Base-by-base conservation (phyloP, 2,888 invertebrate genomes). In the Synergus laeviventris region DNA sequence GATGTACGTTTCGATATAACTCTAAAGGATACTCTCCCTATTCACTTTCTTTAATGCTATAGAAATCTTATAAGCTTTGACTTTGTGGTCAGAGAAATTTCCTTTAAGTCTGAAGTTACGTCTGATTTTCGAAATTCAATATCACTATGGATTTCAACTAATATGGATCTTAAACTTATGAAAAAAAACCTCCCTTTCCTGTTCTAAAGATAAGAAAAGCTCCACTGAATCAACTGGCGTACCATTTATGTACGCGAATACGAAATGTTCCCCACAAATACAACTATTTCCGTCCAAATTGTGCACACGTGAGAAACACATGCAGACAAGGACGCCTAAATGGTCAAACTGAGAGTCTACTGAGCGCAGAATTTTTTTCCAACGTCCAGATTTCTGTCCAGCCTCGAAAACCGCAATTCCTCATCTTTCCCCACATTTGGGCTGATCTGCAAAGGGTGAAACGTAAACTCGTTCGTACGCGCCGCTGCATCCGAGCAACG, bases 161-260 rank as follows among this genome's bases (percentile, higher is more conserved):
- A 14, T n/a, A 45, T 18, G 9, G 18, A 21, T 56, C 21, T 56
- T 56, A 18, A 3, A 56, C 56, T 21, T 0, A 21, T 21, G 1
- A 11, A 21, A 0, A 0, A 21, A 56, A 21, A 31, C 4, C 31
- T 31, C 31, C 11, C 2, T 56, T 21, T 12, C 4, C 3, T 5
- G 21, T 4, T 56, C 56, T 70, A 60, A 76, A 74, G 74, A 56
- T 42, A 74, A 49, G 64, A 78, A 64, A 9, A 62, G 80, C 79
- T 83, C 83, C 85, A 85, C 87, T 89, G 87, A 89, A 89, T 89
- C 88, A 89, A 87, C 87, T 86, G 86, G 86, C 88, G 88, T 89
- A 88, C 89, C 89, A 89, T 88, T 89, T 89, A 89, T 87, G 86
- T 89, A 89, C 87, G 86, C 86, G 87, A 87, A 89, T 89, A 86